phyloP scores from a whole-genome alignment of 1,140 invertebrate genomes.

The Chironomus tepperi region DNA sequence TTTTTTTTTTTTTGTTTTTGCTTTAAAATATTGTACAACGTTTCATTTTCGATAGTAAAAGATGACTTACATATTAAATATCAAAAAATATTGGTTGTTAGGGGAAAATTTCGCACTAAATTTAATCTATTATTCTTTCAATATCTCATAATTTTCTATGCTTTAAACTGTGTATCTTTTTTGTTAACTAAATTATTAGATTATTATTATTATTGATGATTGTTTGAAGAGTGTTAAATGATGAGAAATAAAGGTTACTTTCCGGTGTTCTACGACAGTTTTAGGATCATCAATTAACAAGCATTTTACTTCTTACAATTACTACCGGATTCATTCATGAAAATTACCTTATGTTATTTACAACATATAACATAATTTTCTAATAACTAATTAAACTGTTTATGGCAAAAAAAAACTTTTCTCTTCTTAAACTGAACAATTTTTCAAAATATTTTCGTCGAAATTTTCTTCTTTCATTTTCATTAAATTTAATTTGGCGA shows the following conservation, averaged over 20 bases:
- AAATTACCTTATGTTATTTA: constrained; percentile 3
- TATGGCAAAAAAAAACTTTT: neutral
- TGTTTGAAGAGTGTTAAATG: too few relatives aligned
- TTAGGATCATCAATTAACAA: too few relatives aligned
- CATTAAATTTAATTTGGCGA: neutral
- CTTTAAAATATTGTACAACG: constrained; percentile 13
- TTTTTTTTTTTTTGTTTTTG: neutral
- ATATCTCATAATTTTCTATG: neutral
- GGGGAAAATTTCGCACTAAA: neutral
- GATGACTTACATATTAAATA: neutral
- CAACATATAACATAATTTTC: neutral
- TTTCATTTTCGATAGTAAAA: constrained; percentile 7
- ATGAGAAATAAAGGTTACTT: too few relatives aligned
- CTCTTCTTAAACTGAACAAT: neutral
- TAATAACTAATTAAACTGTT: neutral
- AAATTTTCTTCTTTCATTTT: neutral
- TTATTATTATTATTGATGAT: too few relatives aligned
- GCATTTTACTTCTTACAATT: too few relatives aligned
- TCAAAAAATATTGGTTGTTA: neutral
- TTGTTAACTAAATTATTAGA: neutral
- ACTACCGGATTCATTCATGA: neutral
- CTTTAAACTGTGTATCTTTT: neutral
- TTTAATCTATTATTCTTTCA: neutral
- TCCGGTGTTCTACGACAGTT: too few relatives aligned
- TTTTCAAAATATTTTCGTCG: neutral